phyloP scores from a whole-genome alignment of 2,113 vertebrate genomes.

The Pongo abelii region DNA sequence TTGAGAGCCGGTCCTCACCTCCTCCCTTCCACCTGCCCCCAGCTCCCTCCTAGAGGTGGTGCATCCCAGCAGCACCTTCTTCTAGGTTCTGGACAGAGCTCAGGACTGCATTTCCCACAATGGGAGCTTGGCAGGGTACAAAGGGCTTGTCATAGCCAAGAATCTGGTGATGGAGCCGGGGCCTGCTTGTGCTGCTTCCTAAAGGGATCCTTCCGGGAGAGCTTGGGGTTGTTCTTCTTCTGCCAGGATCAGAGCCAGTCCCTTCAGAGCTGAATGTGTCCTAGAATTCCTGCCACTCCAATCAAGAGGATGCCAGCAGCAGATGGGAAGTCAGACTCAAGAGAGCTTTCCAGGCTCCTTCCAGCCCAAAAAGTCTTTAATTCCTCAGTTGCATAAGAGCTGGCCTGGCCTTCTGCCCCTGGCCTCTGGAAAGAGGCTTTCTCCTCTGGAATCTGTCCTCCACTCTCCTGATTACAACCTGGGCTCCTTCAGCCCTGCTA shows the following conservation, averaged over 20 bases:
- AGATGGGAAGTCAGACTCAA: not conserved
- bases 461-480: not conserved
- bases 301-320: not conserved
- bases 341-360: not conserved
- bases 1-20: not conserved
- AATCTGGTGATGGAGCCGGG: fast-evolving
- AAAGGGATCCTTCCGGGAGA: too few relatives aligned
- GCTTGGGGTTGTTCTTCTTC: not conserved
- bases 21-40: not conserved
- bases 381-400: not conserved
- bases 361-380: not conserved
- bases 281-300: not conserved
- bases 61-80: not conserved
- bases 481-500: not conserved
- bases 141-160: not conserved
- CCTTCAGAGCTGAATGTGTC: not conserved
- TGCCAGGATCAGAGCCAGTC: not conserved
- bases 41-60: not conserved
- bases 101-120: not conserved
- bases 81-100: not conserved
- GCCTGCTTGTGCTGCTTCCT: not conserved
- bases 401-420: not conserved
- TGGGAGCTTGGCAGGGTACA: not conserved
- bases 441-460: not conserved
- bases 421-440: not conserved